Conservation (phyloP, 2,888 invertebrate genomes). For the Drosophila buzzatii region DNA sequence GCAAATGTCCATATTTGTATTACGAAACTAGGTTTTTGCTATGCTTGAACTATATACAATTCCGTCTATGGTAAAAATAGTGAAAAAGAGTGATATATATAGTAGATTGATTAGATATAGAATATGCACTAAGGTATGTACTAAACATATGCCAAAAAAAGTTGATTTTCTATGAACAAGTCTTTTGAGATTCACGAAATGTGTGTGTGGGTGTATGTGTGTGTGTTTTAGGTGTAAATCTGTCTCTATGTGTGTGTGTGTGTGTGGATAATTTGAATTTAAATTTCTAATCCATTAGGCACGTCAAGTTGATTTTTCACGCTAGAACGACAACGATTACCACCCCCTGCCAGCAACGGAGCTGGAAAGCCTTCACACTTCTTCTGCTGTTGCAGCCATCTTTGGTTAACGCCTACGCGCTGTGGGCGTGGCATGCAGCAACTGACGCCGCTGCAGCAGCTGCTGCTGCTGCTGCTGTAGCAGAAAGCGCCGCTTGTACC, state of each 20-base stretch:
- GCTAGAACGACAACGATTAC: constrained; percentile 17
- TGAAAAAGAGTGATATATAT: constrained; percentile 2
- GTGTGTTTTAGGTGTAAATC: constrained; percentile 17
- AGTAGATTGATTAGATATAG: constrained; percentile 4
- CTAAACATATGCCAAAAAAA: constrained; percentile 51
- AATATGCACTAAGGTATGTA: background rate
- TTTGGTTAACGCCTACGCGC: constrained; percentile 22
- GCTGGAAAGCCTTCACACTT: background rate
- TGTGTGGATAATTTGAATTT: constrained; percentile 47
- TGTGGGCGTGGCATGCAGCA: background rate
- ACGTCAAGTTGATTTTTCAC: constrained; percentile 48
- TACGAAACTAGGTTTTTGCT: constrained; percentile 8
- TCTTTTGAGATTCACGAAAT: constrained; percentile 74
- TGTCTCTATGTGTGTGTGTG: constrained; percentile 18
- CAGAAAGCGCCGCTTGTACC: constrained; percentile 76
- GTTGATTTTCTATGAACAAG: constrained; percentile 64
- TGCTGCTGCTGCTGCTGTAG: constrained; percentile 12
- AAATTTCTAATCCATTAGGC: constrained; percentile 66
- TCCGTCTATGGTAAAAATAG: background rate
- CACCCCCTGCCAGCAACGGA: constrained; percentile 2
- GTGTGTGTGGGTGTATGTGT: constrained; percentile 21
- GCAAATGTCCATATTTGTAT: background rate
- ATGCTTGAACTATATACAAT: constrained; percentile 15
- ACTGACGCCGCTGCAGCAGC: constrained; percentile 7
- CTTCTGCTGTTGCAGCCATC: background rate